These are phyloP conservation scores for Drosophila quadrilineata DNA, from an alignment of 1,140 invertebrate genomes.

Conservation along the genomic window DNA sequence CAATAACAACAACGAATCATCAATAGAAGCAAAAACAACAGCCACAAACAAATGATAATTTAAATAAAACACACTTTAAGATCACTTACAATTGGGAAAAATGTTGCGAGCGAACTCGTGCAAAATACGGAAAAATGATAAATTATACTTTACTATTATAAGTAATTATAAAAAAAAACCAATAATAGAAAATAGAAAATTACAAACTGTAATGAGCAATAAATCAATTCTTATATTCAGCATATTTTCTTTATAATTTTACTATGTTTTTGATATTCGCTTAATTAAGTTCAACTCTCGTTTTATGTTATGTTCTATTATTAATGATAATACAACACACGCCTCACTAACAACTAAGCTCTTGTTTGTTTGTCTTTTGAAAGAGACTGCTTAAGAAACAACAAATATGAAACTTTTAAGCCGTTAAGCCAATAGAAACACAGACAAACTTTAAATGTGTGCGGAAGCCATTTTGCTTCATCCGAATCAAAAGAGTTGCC, in stretches of 20 bases:
- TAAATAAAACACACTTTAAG: constrained; percentile 80
- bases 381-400: too few relatives aligned
- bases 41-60: constrained; percentile 20
- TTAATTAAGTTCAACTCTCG: constrained; percentile 5
- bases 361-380: constrained; percentile 24
- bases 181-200: constrained; percentile 23
- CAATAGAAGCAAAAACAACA: constrained; percentile 15
- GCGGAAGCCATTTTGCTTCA: not conserved
- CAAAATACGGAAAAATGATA: constrained; percentile 43
- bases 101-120: constrained; percentile 58
- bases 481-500: not conserved
- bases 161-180: not conserved
- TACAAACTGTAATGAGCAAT: constrained; percentile 33
- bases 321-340: constrained; percentile 31
- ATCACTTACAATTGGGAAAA: constrained; percentile 81
- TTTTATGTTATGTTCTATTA: constrained; percentile 32
- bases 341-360: constrained; percentile 22
- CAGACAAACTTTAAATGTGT: not conserved
- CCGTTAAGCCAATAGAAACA: not conserved
- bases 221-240: constrained; percentile 43
- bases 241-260: constrained; percentile 37
- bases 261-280: constrained; percentile 34
- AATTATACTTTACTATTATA: constrained; percentile 18
- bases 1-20: constrained; percentile 23
- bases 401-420: not conserved